Percentiles rank a stretch among this genome's conserved stretches.
Evolutionary conservation across 2,113 vertebrate genomes (phyloP).

Genomic region (Seriola rivoliana): DNA sequence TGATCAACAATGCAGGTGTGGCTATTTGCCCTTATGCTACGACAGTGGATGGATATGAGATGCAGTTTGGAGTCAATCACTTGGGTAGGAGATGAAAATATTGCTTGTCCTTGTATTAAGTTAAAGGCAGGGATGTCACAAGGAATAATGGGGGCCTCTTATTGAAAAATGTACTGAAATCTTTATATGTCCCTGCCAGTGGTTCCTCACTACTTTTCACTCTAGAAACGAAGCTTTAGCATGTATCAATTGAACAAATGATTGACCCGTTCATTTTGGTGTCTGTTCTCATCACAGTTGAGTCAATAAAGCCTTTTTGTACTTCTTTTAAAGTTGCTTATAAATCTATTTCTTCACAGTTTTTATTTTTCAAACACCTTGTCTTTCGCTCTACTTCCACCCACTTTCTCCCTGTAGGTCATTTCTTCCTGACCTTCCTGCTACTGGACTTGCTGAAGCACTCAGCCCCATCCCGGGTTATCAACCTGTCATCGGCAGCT

Average conservation of each 20-base stretch:
- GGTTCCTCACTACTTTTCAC: not conserved
- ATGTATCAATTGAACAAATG: not conserved
- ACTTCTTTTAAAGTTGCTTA: not conserved
- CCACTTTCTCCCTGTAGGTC: constrained; percentile 63
- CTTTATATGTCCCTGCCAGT: too few species aligned
- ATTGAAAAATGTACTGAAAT: not conserved
- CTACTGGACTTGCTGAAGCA: constrained; percentile 84
- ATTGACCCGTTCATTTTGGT: not conserved
- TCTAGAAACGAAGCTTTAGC: not conserved
- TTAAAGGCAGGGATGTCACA: not conserved
- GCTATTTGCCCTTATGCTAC: constrained; percentile 71
- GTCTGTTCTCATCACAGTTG: not conserved
- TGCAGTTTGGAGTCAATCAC: constrained; percentile 85
- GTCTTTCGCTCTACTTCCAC: not conserved
- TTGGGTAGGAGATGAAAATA: constrained; percentile 72
- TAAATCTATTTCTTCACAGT: not conserved
- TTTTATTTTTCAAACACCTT: not conserved
- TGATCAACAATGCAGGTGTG: constrained; percentile 85
- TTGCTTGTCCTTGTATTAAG: not conserved
- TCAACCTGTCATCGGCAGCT: constrained; percentile 77
- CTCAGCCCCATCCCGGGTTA: constrained; percentile 83
- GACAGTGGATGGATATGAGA: constrained; percentile 82
- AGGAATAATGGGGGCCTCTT: not conserved
- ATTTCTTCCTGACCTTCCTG: constrained; percentile 85
- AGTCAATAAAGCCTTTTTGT: not conserved